phyloP scores from a whole-genome alignment of 2,113 vertebrate genomes.

The Manacus vitellinus region DNA sequence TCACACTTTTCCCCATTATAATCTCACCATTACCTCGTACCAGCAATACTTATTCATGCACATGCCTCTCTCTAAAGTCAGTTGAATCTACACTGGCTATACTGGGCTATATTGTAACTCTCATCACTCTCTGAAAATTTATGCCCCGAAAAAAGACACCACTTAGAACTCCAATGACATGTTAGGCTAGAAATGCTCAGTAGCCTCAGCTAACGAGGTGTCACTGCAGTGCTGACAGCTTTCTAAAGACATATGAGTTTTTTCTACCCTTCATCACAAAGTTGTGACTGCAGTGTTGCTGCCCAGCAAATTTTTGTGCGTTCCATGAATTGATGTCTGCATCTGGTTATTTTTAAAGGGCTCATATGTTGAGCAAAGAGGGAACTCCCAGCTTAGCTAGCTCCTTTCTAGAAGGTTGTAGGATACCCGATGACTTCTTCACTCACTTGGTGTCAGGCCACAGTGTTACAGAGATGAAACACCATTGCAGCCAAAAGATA shows the following conservation, averaged over 20 bases:
- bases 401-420: background rate
- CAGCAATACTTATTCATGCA: background rate
- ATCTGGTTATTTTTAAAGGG: background rate
- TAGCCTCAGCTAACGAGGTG: background rate
- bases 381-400: rapidly evolving
- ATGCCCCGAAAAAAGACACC: background rate
- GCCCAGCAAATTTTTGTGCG: background rate
- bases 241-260: background rate
- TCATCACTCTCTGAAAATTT: background rate
- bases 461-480: background rate
- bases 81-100: background rate
- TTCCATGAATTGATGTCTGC: background rate
- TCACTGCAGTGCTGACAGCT: background rate
- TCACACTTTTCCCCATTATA: background rate
- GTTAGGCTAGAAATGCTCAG: background rate
- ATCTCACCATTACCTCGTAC: background rate
- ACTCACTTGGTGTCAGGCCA: too few species aligned
- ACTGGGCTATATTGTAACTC: background rate
- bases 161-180: background rate
- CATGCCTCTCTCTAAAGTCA: background rate
- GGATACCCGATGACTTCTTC: background rate
- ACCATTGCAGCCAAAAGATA: background rate
- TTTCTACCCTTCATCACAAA: background rate
- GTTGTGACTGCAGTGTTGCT: background rate
- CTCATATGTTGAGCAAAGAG: background rate